These are phyloP conservation scores for Pyrrhosoma nymphula DNA, from an alignment of 2,888 invertebrate genomes.

Conservation along the genomic window DNA sequence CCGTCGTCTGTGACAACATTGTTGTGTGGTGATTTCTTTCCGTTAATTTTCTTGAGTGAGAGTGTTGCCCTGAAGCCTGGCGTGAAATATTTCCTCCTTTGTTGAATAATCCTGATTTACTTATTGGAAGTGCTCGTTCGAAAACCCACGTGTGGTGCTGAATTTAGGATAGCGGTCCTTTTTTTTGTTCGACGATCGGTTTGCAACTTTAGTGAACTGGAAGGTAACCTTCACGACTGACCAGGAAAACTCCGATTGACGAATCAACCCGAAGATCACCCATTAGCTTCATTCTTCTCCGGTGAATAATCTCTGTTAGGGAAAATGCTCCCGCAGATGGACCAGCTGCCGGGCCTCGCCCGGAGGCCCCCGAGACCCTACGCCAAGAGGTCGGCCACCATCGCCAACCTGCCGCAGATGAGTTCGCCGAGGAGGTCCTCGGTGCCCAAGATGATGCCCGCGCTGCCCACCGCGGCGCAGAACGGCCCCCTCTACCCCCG, in stretches of 20 bases:
- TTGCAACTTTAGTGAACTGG: not conserved
- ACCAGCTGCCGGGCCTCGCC: conserved; percentile 20
- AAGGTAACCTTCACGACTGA: not conserved
- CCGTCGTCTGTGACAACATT: too few species aligned
- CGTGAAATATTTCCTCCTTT: not conserved
- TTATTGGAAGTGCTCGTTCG: not conserved
- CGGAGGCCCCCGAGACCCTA: conserved; percentile 43
- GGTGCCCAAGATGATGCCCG: not conserved
- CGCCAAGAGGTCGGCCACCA: conserved; percentile 51
- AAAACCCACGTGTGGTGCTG: not conserved
- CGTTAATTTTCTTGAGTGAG: not conserved
- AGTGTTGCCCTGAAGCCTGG: not conserved
- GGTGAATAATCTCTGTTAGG: not conserved
- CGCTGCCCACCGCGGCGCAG: not conserved
- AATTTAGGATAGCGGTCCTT: not conserved
- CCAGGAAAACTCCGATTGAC: not conserved
- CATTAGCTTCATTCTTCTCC: not conserved
- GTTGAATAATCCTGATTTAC: not conserved
- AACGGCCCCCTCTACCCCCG: not conserved
- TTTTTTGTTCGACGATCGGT: not conserved
- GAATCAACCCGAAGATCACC: not conserved
- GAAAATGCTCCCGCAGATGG: conserved; percentile 42
- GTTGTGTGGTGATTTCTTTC: too few species aligned
- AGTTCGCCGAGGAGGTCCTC: not conserved
- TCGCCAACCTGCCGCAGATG: conserved; percentile 41